Conservation (phyloP, 1,140 invertebrate species). For the Zaprionus camerounensis region DNA sequence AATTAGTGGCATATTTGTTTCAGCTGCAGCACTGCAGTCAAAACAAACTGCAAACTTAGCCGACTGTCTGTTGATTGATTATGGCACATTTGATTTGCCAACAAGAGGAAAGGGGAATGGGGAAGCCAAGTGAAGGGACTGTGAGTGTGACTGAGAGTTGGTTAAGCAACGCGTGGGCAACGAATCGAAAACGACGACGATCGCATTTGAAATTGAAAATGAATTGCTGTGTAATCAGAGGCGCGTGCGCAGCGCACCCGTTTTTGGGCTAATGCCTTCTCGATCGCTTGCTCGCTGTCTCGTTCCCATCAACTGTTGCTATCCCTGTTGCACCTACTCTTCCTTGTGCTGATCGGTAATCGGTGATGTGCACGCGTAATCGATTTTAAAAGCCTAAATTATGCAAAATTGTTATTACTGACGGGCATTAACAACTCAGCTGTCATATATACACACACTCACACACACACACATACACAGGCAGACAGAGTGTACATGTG, state of each 20-base stretch:
- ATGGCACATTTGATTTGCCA: slow-evolving; percentile 56
- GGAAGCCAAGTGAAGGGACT: slow-evolving; percentile 38
- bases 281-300: background rate
- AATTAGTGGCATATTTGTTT: slow-evolving; percentile 82
- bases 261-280: slow-evolving; percentile 35
- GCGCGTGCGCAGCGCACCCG: slow-evolving; percentile 78
- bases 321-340: background rate
- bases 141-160: slow-evolving; percentile 33
- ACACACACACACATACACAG: background rate
- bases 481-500: background rate
- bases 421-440: slow-evolving; percentile 27
- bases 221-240: slow-evolving; percentile 67
- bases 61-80: slow-evolving; percentile 68
- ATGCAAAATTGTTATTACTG: slow-evolving; percentile 65
- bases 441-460: slow-evolving; percentile 35
- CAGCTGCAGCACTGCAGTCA: slow-evolving; percentile 62
- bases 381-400: slow-evolving; percentile 72
- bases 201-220: slow-evolving; percentile 62
- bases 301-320: background rate
- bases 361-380: slow-evolving; percentile 48
- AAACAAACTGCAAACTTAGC: slow-evolving; percentile 53
- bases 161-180: slow-evolving; percentile 59
- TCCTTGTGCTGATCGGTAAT: slow-evolving; percentile 13
- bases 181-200: slow-evolving; percentile 35
- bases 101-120: background rate